Evolutionary conservation across 1,140 invertebrate species (phyloP).

Genomic region (Lamellibrachia luymesi): DNA sequence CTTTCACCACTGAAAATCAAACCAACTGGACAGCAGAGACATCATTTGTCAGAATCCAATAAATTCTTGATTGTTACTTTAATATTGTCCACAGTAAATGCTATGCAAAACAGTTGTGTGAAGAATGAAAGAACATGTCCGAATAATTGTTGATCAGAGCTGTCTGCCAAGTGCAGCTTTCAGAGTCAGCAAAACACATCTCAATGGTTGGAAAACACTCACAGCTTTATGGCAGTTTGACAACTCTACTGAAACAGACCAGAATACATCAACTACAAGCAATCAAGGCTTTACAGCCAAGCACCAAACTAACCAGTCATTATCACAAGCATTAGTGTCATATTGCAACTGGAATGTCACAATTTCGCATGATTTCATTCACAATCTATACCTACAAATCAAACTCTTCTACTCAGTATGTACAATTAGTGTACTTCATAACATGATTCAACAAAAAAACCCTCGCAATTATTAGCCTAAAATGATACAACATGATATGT

Average conservation of each 20-base stretch:
- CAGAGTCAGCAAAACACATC: not conserved
- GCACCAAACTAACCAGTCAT: not conserved
- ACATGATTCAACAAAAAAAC: not conserved
- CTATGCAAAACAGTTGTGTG: not conserved
- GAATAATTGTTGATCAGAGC: not conserved
- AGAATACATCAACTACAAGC: not conserved
- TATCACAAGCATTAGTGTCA: not conserved
- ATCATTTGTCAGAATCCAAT: too few species aligned
- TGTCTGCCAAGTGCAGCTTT: not conserved
- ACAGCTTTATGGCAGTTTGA: not conserved
- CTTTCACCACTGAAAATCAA: too few species aligned
- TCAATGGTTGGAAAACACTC: not conserved
- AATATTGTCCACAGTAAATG: not conserved
- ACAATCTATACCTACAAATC: not conserved
- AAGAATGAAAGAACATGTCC: not conserved
- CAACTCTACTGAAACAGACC: not conserved
- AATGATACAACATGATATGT: not conserved
- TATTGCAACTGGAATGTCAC: not conserved
- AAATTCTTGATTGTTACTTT: not conserved
- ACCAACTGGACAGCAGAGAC: too few species aligned
- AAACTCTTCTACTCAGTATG: not conserved
- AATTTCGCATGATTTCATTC: not conserved
- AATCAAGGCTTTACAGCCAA: not conserved
- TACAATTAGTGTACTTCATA: not conserved
- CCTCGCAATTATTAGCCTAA: not conserved